These are phyloP conservation scores for Andrena bucephala DNA, from an alignment of 2,888 invertebrate species.

Conservation along the genomic window DNA sequence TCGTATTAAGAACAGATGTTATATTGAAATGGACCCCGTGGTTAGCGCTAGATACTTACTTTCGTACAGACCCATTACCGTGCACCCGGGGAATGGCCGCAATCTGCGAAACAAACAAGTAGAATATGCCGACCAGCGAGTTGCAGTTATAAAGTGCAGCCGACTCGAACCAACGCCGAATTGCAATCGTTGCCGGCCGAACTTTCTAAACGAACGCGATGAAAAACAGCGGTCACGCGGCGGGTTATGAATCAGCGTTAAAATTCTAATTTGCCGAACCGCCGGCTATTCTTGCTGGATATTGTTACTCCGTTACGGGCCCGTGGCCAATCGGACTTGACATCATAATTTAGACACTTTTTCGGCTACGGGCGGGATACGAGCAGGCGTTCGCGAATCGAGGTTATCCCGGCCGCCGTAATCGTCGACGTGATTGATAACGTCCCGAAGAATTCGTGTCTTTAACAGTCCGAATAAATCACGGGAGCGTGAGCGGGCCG, in stretches of 20 bases:
- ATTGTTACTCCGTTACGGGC: not conserved
- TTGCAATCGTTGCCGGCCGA: conserved; percentile 19
- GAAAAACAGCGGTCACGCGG: not conserved
- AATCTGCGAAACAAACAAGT: conserved; percentile 44
- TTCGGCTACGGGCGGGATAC: conserved; percentile 4
- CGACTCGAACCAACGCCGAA: conserved; percentile 24
- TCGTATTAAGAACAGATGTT: no score
- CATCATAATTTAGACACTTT: conserved; percentile 41
- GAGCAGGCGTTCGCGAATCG: not conserved
- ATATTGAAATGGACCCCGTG: not conserved
- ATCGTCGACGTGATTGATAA: conserved; percentile 37
- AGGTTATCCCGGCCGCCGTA: conserved; percentile 12
- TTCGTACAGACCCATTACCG: not conserved
- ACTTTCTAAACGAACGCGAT: conserved; percentile 42
- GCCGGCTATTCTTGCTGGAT: not conserved
- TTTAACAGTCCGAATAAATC: conserved; percentile 15
- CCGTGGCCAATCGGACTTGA: conserved; percentile 20
- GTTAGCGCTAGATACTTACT: not conserved
- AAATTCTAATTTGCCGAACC: conserved; percentile 21
- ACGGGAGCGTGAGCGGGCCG: conserved; percentile 26
- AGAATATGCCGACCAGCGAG: conserved; percentile 17
- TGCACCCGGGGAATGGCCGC: conserved; percentile 9
- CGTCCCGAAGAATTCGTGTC: conserved; percentile 11
- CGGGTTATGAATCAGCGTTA: conserved; percentile 15
- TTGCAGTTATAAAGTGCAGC: conserved; percentile 15